Conservation (phyloP, 2,797 vertebrate species). For the Hoplostethus atlanticus region DNA sequence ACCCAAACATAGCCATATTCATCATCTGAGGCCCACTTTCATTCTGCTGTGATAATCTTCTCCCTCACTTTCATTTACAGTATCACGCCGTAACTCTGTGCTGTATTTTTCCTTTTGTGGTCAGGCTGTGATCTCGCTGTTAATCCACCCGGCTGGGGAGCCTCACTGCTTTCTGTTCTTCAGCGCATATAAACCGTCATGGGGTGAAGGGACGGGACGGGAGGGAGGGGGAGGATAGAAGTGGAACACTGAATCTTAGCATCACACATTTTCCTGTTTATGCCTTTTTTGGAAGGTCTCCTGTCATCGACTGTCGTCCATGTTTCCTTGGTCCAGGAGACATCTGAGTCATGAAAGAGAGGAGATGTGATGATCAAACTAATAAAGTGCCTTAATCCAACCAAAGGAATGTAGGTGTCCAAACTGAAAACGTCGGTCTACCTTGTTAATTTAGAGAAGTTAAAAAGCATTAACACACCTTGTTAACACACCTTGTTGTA, state of each 20-base stretch:
- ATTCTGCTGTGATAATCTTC: constrained; percentile 16
- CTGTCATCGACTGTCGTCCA: background rate
- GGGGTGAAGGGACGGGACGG: background rate
- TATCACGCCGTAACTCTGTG: background rate
- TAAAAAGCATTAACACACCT: too few relatives aligned
- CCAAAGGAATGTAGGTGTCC: background rate
- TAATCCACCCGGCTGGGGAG: constrained; percentile 60
- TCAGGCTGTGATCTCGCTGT: constrained; percentile 36
- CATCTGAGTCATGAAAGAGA: background rate
- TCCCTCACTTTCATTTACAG: constrained; percentile 15
- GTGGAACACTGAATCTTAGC: background rate
- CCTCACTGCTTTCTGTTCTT: constrained; percentile 35
- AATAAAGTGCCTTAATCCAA: too few relatives aligned
- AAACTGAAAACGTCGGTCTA: background rate
- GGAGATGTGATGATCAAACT: background rate
- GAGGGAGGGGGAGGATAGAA: constrained; percentile 5
- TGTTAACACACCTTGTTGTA: too few relatives aligned
- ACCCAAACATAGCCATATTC: background rate
- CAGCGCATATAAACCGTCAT: constrained; percentile 20
- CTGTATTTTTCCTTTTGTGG: constrained; percentile 70
- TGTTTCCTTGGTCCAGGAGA: background rate
- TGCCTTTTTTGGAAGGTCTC: constrained; percentile 16
- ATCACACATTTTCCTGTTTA: constrained; percentile 33
- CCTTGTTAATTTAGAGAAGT: too few relatives aligned
- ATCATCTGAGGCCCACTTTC: constrained; percentile 13